These are phyloP conservation scores for Poicephalus gulielmi DNA, from an alignment of 2,113 vertebrate species.

Conservation along the genomic window DNA sequence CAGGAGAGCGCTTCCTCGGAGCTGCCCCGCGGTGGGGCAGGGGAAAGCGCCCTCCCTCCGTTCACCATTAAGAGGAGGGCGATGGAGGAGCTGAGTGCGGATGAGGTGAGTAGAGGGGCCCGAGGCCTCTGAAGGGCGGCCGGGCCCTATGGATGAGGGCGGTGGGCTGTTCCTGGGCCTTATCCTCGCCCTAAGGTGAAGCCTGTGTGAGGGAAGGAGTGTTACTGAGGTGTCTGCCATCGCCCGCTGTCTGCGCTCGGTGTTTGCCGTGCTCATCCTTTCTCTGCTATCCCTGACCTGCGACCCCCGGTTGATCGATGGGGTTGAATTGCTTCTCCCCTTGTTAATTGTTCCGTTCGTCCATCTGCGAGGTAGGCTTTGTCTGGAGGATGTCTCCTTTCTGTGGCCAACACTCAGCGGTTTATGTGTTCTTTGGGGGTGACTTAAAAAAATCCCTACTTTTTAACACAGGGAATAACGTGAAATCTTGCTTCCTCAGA, in stretches of 20 bases:
- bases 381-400: neutral
- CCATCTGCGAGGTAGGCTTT: neutral
- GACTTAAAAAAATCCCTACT: rapidly evolving
- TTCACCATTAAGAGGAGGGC: slow-evolving; percentile 84
- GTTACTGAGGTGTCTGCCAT: neutral
- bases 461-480: neutral
- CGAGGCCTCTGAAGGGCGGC: neutral
- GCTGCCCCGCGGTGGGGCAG: slow-evolving; percentile 17
- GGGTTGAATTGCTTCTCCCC: neutral
- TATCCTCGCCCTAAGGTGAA: neutral
- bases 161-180: neutral
- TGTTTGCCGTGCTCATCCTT: rapidly evolving
- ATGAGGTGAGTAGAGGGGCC: slow-evolving; percentile 85
- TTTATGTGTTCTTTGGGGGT: neutral
- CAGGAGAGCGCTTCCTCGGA: slow-evolving; percentile 38
- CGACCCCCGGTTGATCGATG: neutral
- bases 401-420: rapidly evolving
- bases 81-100: slow-evolving; percentile 98
- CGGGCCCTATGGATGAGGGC: neutral
- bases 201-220: rapidly evolving
- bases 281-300: neutral
- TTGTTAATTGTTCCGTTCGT: neutral
- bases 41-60: slow-evolving; percentile 58
- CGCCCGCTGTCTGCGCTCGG: rapidly evolving
- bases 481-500: neutral